These are phyloP conservation scores for Ochropleura plecta DNA, from an alignment of 2,888 invertebrate genomes.

Conservation along the genomic window DNA sequence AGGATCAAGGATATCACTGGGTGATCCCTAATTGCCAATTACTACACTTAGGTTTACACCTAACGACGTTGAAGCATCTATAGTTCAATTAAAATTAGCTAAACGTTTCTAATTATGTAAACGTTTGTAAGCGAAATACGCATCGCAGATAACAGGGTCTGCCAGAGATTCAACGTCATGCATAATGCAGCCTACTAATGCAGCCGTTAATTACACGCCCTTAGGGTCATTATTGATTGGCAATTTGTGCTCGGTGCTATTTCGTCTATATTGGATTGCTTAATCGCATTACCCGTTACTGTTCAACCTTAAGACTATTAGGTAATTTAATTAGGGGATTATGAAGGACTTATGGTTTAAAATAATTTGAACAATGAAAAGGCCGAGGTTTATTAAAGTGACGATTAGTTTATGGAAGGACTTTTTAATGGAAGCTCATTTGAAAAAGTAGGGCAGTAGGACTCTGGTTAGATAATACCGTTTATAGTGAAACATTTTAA, in stretches of 20 bases:
- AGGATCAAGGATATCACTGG: conserved; percentile 35
- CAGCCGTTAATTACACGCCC: conserved; percentile 83
- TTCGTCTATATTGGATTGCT: conserved; percentile 78
- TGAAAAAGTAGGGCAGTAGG: conserved; percentile 27
- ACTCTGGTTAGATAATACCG: conserved; percentile 10
- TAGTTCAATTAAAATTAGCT: conserved; percentile 75
- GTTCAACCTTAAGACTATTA: conserved; percentile 75
- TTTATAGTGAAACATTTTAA: background rate
- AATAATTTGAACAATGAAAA: conserved; percentile 67
- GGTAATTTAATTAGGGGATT: conserved; percentile 76
- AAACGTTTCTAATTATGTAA: conserved; percentile 81
- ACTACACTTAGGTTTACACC: conserved; percentile 23
- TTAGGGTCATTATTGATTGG: conserved; percentile 83
- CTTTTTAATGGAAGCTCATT: conserved; percentile 31
- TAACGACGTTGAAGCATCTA: conserved; percentile 51
- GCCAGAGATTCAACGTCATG: conserved; percentile 81
- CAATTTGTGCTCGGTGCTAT: conserved; percentile 78
- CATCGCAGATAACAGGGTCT: conserved; percentile 77
- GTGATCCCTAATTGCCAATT: conserved; percentile 40
- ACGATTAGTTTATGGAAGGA: conserved; percentile 39
- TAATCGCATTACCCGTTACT: conserved; percentile 78
- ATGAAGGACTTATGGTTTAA: conserved; percentile 71
- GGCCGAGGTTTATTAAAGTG: conserved; percentile 59
- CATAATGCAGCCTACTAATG: conserved; percentile 86
- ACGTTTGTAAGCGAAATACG: conserved; percentile 79